Conservation (phyloP, 2,888 invertebrate genomes). For the Rhodophaea formosa region DNA sequence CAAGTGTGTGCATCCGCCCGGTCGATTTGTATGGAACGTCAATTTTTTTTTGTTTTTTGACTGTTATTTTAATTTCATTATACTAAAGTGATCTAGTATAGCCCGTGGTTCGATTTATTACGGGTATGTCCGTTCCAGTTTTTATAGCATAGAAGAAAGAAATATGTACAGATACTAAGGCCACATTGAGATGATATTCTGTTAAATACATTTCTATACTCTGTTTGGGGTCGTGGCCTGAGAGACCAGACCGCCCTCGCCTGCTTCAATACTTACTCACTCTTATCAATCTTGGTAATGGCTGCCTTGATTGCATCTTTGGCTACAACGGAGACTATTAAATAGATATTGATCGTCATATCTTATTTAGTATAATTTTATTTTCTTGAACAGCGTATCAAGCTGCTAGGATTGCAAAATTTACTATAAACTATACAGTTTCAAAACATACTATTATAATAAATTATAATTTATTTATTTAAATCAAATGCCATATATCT, state of each 20-base stretch:
- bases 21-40: too few relatives aligned
- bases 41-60: too few relatives aligned
- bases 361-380: not conserved
- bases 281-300: slow-evolving; percentile 32
- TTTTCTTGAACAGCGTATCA: not conserved
- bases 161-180: not conserved
- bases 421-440: too few relatives aligned
- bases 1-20: too few relatives aligned
- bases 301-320: slow-evolving; percentile 17
- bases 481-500: too few relatives aligned
- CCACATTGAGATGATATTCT: slow-evolving; percentile 3
- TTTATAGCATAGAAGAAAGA: not conserved
- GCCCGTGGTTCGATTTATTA: too few relatives aligned
- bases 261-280: slow-evolving; percentile 26
- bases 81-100: too few relatives aligned
- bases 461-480: too few relatives aligned
- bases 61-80: too few relatives aligned
- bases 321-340: not conserved
- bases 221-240: not conserved
- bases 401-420: too few relatives aligned
- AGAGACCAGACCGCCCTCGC: slow-evolving; percentile 26
- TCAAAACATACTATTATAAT: too few relatives aligned
- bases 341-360: slow-evolving; percentile 7
- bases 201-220: not conserved
- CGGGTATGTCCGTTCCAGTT: too few relatives aligned